Evolutionary conservation across 2,888 invertebrate genomes (phyloP).

Genomic region (Oligia latruncula): DNA sequence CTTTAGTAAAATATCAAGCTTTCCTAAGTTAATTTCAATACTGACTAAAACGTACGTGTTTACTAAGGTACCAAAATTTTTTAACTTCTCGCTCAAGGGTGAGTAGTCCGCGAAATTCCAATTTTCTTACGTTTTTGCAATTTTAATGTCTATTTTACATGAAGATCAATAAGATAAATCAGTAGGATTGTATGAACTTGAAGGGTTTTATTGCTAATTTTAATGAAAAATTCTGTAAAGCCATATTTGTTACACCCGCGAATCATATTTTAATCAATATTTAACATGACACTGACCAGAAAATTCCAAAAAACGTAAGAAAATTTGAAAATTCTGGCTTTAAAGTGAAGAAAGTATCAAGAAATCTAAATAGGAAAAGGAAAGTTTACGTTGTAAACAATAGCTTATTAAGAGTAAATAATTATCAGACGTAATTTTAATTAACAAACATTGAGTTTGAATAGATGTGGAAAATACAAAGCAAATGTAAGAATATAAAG

Average conservation of each 20-base stretch:
- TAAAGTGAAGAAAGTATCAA: constrained; percentile 29
- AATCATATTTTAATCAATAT: not conserved
- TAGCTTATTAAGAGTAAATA: constrained; percentile 14
- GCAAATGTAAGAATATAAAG: not conserved
- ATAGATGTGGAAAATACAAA: constrained; percentile 22
- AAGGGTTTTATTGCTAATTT: not conserved
- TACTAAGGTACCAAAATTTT: constrained; percentile 44
- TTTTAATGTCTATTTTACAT: too few species aligned
- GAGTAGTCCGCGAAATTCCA: not conserved
- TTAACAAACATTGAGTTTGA: constrained; percentile 35
- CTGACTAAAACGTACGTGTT: constrained; percentile 50
- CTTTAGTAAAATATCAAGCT: constrained; percentile 76
- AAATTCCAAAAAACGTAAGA: not conserved
- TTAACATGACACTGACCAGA: not conserved
- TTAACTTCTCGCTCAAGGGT: constrained; percentile 4
- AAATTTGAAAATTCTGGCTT: not conserved
- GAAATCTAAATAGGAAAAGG: constrained; percentile 15
- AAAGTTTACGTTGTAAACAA: constrained; percentile 25
- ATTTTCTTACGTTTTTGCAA: not conserved
- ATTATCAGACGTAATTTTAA: not conserved
- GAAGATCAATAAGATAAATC: not conserved
- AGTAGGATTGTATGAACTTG: not conserved
- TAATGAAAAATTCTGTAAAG: not conserved
- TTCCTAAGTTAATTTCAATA: constrained; percentile 66
- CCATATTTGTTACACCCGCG: not conserved